Evolutionary conservation across 1,140 invertebrate genomes (phyloP), one percentile per base, ranked within the genome.

Genomic region (Aphelenchoides avenae): DNA sequence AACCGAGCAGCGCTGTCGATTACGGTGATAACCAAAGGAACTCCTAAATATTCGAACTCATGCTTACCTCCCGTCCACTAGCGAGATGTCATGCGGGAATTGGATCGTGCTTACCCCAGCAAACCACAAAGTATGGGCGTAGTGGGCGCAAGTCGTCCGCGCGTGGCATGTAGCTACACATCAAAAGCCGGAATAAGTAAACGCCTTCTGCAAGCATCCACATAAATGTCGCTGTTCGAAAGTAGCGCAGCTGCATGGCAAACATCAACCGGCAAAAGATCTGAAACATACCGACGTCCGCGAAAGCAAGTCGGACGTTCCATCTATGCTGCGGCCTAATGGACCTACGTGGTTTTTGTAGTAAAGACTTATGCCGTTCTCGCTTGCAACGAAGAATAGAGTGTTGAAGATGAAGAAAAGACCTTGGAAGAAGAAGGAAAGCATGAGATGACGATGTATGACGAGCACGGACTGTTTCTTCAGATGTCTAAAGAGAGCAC

Each of bases 191-290:
- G 64, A 83, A 81, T 0, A 84, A 72, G 57, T 81, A 81, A 53
- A 79, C 81, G 0, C 80, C 81, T 65, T 84, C 82, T 60, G 81
- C 81, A 48, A 83, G 81, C 81, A 82, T 83, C 59, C 75, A 76
- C 31, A 77, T 52, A 44, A 75, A 78, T 42, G 61, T 66, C 1
- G 62, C 52, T 0, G 60, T 57, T 30, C 55, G 52, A 6, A 63
- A 49, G 52, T 77, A 78, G 7, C 73, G 61, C 15, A 58, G 57
- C 34, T 73, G 43, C 15, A 57, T 53, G 0, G 62, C 59, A 52
- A 68, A 68, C 22, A 78, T 42, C 3, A 78, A 7, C 18, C 76
- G 66, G 52, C 78, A 79, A 3, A 62, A 66, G 18, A 53, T 51
- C 77, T 61, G 33, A 53, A 65, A 62, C 48, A 15, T 54, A 61